Conservation (phyloP, 2,888 invertebrate species). For the Ophion costatus region DNA sequence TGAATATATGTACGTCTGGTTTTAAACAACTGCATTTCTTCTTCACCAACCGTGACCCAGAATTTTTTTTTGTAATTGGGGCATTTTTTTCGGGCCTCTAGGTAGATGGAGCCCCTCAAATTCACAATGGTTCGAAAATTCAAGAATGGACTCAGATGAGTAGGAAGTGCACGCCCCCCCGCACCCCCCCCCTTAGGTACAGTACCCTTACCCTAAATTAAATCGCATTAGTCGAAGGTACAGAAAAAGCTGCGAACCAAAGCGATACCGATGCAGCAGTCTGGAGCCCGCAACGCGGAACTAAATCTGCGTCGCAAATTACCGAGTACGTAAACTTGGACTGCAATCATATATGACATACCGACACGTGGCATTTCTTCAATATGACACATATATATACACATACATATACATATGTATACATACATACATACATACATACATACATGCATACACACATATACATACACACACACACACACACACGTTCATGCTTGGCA, state of each 20-base stretch:
- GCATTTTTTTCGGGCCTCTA: too few species aligned
- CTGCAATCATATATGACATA: neutral
- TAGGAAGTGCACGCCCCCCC: neutral
- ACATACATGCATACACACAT: neutral
- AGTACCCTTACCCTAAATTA: neutral
- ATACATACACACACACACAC: too few species aligned
- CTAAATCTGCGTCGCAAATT: conserved; percentile 4
- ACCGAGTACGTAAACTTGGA: neutral
- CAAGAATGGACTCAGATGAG: neutral
- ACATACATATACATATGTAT: too few species aligned
- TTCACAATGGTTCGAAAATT: neutral
- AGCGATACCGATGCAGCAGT: neutral
- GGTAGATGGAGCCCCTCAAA: neutral
- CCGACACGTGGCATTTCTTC: neutral
- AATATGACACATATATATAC: neutral
- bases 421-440: too few species aligned
- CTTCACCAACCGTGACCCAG: too few species aligned
- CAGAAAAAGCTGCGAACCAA: neutral
- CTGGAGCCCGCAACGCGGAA: neutral
- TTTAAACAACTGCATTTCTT: too few species aligned
- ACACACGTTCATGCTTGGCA: neutral
- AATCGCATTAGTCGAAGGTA: neutral
- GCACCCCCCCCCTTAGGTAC: neutral
- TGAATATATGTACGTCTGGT: too few species aligned
- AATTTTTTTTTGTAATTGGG: too few species aligned